Percentiles rank a stretch among this genome's conserved stretches.
phyloP scores from a whole-genome alignment of 2,888 invertebrate genomes.

The Vesta saturnalis region DNA sequence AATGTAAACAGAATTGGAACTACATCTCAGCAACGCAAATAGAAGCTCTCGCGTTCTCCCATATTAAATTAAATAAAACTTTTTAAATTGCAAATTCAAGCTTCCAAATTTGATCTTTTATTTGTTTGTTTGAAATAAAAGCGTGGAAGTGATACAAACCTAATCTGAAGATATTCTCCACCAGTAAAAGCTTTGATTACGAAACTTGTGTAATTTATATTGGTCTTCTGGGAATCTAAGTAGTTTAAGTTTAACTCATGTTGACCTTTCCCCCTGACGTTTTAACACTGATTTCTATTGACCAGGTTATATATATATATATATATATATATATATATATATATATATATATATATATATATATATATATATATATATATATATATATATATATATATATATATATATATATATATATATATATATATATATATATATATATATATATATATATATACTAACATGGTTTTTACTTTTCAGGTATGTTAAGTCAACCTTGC shows the following conservation, averaged over 20 bases:
- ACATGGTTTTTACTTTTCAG: not conserved
- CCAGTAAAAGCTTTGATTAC: constrained; percentile 2
- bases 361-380: too few species aligned
- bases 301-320: not conserved
- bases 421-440: too few species aligned
- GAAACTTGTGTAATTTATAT: constrained; percentile 19
- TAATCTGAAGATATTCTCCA: not conserved
- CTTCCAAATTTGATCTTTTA: not conserved
- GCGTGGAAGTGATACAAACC: constrained; percentile 1
- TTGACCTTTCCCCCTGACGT: constrained; percentile 10
- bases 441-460: too few species aligned
- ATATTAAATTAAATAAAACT: not conserved
- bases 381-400: too few species aligned
- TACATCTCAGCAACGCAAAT: constrained; percentile 9
- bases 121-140: not conserved
- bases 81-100: constrained; percentile 2
- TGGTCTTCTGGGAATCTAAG: constrained; percentile 18
- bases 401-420: too few species aligned
- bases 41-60: not conserved
- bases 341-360: too few species aligned
- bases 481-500: not conserved
- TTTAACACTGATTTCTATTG: constrained; percentile 5
- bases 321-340: too few species aligned
- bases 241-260: constrained; percentile 13
- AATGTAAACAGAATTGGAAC: constrained; percentile 3